Percentiles rank a stretch among this genome's conserved stretches.
Evolutionary conservation across 1,140 invertebrate genomes (phyloP).

Genomic region (Trissolcus basalis): DNA sequence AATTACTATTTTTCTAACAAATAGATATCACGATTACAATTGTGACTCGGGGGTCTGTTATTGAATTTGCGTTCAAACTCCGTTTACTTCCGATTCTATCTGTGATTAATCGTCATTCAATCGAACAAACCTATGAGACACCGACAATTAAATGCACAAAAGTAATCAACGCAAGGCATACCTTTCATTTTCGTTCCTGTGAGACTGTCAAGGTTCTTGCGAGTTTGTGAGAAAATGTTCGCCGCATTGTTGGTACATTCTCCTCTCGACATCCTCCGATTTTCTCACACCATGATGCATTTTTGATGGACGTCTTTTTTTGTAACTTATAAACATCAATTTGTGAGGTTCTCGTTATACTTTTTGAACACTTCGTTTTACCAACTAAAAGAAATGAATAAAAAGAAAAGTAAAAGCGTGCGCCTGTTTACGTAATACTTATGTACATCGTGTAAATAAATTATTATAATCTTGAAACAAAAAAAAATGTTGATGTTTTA

Average conservation of each 20-base stretch:
- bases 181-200: constrained; percentile 29
- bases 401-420: no score
- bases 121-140: constrained; percentile 17
- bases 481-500: constrained; percentile 1
- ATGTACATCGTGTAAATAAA: constrained; percentile 50
- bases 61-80: constrained; percentile 7
- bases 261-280: no score
- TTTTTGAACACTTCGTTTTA: constrained; percentile 1
- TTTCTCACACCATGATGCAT: no score
- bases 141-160: constrained; percentile 50
- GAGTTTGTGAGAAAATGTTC: no score
- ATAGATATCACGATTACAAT: no score
- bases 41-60: no score
- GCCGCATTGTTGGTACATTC: no score
- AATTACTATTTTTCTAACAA: constrained; percentile 38
- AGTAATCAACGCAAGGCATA: constrained; percentile 30
- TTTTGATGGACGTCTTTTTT: no score
- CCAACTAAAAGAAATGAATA: no score
- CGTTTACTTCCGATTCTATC: constrained; percentile 31
- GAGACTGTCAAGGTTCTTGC: constrained; percentile 35
- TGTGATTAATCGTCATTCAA: constrained; percentile 47
- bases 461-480: constrained; percentile 17
- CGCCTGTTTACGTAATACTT: constrained; percentile 21
- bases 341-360: no score
- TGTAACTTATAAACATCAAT: constrained; percentile 4